Evolutionary conservation across 2,888 invertebrate genomes (phyloP), one percentile per base, ranked within the genome.

Genomic region (Ceriagrion tenellum): DNA sequence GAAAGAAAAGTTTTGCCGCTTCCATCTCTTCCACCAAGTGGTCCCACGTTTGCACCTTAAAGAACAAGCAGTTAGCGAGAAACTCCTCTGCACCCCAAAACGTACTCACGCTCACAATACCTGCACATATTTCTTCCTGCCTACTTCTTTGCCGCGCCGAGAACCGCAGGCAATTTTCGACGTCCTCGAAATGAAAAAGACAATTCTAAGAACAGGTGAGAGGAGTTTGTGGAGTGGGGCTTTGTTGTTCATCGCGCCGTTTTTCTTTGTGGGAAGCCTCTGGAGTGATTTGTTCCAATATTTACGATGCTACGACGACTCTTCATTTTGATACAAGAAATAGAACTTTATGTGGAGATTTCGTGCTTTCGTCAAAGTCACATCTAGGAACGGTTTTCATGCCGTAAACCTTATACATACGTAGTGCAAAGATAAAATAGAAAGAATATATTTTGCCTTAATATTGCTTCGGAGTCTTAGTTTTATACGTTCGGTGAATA

Each of bases 51-150:
- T 23, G 8, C 30, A 30, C 35, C 81, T n/a, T 13, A 4, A 20
- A 35, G 81, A 81, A 81, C 81, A 81, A 81, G 81, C 81, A 81
- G 81, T 81, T 81, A 35, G 81, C 81, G 16, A 35, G 35, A 35
- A 81, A 81, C 81, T 35, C 81, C 69, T 23, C 26, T 20, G n/a
- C 69, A 26, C 69, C 10, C 69, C n/a, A n/a, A n/a, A n/a, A n/a
- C n/a, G n/a, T n/a, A 69, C n/a, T 10, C 26, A 69, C 23, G 3
- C 69, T n/a, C 69, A 69, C 69, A 69, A 69, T 69, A 69, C 26
- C 69, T 69, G 69, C 23, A 69, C 23, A 69, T n/a, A 69, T n/a
- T 10, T 69, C 69, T 13, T 26, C 63, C 23, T 63, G 23, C 63
- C 23, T 8, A 18, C 63, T 6, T 26, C 1, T 26, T 8, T 26